Percentiles rank a stretch among this genome's conserved stretches.
These are phyloP conservation scores for fruit fly (Drosophila melanogaster) DNA, from an alignment of 1,140 invertebrate species.

Conservation along the genomic window Release_6_plus_ISO1_MT NT_033779.5:1018001-1018500, in stretches of 20 bases:
- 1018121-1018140: conserved; percentile 44
- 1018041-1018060: too few species aligned
- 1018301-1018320: conserved; percentile 19
- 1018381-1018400: conserved; percentile 68
- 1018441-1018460: conserved; percentile 65
- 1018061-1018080: conserved; percentile 4
- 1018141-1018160: background rate
- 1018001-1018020: background rate
- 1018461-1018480: conserved; percentile 2
- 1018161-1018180: conserved; percentile 42
- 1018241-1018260: conserved; percentile 80
- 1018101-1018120: conserved; percentile 61
- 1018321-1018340: conserved; percentile 37
- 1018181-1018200: conserved; percentile 79
- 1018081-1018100: conserved; percentile 56
- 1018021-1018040: background rate
- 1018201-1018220: conserved; percentile 78
- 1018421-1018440: conserved; percentile 55
- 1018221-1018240: conserved; percentile 63
- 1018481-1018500: conserved; percentile 79
- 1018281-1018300: conserved; percentile 24
- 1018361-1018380: conserved; percentile 41
- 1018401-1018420: conserved; percentile 70
- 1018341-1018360: background rate
- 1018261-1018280: conserved; percentile 40